Percentiles rank a stretch among this genome's conserved stretches.
Evolutionary conservation across 2,888 invertebrate species (phyloP).

Genomic region (Leptinotarsa peninsularis): DNA sequence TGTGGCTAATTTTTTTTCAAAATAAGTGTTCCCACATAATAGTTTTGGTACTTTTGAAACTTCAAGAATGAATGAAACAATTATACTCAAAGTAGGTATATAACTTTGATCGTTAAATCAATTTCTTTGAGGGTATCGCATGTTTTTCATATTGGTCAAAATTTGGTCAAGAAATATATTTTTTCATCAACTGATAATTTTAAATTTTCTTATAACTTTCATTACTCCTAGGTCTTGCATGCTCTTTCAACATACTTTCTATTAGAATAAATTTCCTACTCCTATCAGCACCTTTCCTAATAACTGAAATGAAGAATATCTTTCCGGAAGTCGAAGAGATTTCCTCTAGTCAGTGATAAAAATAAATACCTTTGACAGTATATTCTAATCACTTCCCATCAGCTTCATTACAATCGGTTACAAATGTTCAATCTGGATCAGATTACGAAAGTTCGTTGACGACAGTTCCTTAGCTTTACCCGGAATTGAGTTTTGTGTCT

Average conservation of each 20-base stretch:
- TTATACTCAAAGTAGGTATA: too few relatives aligned
- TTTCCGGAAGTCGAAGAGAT: too few relatives aligned
- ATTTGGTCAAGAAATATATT: neutral
- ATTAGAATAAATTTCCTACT: neutral
- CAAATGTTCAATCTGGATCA: neutral
- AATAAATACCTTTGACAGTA: too few relatives aligned
- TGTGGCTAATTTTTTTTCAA: too few relatives aligned
- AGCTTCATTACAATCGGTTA: too few relatives aligned
- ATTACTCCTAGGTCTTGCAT: slow-evolving; percentile 1
- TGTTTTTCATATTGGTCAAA: neutral
- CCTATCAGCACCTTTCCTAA: neutral
- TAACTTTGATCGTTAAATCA: neutral
- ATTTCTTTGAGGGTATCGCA: neutral
- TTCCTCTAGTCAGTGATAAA: too few relatives aligned
- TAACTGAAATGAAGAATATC: too few relatives aligned
- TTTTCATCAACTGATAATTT: slow-evolving; percentile 9
- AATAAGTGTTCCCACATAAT: too few relatives aligned
- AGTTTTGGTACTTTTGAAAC: too few relatives aligned
- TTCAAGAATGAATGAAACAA: too few relatives aligned
- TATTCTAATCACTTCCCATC: too few relatives aligned
- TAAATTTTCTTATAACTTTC: neutral
- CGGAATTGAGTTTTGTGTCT: neutral
- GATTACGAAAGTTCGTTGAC: neutral
- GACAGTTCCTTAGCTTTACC: neutral
- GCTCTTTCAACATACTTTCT: neutral